These are phyloP conservation scores for Eurystomus gularis DNA, from an alignment of 2,113 vertebrate species.

Conservation along the genomic window DNA sequence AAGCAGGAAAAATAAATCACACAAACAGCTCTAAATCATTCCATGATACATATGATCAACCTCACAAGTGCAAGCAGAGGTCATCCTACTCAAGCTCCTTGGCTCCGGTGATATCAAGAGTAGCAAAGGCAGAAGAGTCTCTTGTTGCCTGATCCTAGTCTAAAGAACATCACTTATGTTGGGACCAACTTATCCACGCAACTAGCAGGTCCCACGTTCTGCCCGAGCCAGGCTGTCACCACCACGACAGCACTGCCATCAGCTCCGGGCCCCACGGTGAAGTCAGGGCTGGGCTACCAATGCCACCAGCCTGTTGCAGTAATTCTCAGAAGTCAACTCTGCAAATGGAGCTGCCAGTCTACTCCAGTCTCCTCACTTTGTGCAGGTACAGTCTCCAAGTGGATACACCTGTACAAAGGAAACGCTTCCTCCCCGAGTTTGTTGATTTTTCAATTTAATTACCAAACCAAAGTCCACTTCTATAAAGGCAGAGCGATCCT, in stretches of 20 bases:
- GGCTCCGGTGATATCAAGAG: not conserved
- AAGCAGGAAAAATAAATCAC: not conserved
- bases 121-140: not conserved
- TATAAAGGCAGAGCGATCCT: not conserved
- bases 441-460: not conserved
- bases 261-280: not conserved
- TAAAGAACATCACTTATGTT: not conserved
- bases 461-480: conserved; percentile 8
- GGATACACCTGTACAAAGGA: not conserved
- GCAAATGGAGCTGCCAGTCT: not conserved
- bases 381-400: not conserved
- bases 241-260: not conserved
- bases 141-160: not conserved
- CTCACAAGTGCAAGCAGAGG: not conserved
- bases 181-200: not conserved
- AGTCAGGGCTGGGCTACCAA: not conserved
- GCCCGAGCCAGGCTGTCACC: not conserved
- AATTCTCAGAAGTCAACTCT: not conserved
- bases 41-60: not conserved
- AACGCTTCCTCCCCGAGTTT: not conserved
- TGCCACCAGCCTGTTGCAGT: not conserved
- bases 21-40: not conserved
- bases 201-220: not conserved
- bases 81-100: not conserved
- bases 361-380: not conserved